These are phyloP conservation scores for Drosophila maculinotata DNA, from an alignment of 2,888 invertebrate genomes.

Conservation along the genomic window DNA sequence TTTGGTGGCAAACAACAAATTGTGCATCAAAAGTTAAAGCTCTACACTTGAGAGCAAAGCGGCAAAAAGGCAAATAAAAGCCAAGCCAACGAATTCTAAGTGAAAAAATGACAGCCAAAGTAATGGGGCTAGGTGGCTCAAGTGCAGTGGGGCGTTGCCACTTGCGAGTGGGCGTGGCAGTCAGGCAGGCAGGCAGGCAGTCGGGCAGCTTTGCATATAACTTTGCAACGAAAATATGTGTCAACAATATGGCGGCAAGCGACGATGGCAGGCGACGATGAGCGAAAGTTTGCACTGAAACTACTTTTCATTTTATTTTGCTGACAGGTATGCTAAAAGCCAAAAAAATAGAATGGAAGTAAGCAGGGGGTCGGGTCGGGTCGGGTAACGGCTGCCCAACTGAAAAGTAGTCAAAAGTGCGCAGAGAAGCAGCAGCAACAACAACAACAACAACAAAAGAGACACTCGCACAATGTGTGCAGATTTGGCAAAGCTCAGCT, in stretches of 20 bases:
- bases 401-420: constrained; percentile 63
- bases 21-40: constrained; percentile 78
- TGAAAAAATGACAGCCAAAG: constrained; percentile 67
- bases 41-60: constrained; percentile 53
- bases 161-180: constrained; percentile 42
- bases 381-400: constrained; percentile 1
- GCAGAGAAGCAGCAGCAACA: constrained; percentile 29
- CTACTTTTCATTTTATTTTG: constrained; percentile 79
- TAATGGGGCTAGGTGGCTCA: constrained; percentile 59
- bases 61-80: constrained; percentile 47
- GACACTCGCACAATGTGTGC: constrained; percentile 47
- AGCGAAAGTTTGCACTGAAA: constrained; percentile 78
- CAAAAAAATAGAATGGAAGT: constrained; percentile 51
- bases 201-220: constrained; percentile 50
- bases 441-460: constrained; percentile 18
- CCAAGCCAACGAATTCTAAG: constrained; percentile 46
- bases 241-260: constrained; percentile 72
- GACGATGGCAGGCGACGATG: constrained; percentile 52
- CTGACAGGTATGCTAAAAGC: constrained; percentile 80
- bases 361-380: too few relatives aligned
- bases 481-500: constrained; percentile 46
- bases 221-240: constrained; percentile 70
- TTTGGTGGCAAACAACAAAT: constrained; percentile 65
- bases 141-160: constrained; percentile 56
- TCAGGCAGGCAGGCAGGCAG: not conserved